Conservation (phyloP, 2,113 vertebrate genomes). For the Geothlypis trichas region DNA sequence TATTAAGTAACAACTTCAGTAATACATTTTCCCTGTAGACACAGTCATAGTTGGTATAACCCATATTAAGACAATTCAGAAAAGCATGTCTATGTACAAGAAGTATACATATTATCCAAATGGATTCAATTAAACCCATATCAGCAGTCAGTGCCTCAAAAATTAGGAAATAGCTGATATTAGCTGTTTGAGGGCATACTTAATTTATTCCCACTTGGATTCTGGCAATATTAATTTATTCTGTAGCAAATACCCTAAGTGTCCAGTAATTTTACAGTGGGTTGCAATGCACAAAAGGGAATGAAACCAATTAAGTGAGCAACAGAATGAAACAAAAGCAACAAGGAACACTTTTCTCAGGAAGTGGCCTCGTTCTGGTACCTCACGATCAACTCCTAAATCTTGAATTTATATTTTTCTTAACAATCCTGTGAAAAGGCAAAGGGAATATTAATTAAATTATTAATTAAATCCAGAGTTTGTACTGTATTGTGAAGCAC, state of each 20-base stretch:
- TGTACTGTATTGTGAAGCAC: neutral
- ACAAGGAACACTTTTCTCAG: rapidly evolving
- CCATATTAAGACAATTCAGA: neutral
- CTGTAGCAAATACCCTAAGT: neutral
- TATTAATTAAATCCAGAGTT: neutral
- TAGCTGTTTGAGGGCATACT: neutral
- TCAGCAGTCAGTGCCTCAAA: neutral
- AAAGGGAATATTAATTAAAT: neutral
- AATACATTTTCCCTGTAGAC: slow-evolving; percentile 5
- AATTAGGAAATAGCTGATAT: neutral
- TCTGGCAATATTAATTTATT: neutral
- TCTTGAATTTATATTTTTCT: neutral
- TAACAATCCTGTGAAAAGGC: neutral
- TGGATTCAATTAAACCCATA: neutral
- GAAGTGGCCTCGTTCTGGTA: neutral
- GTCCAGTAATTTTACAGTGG: neutral
- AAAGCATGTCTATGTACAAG: neutral
- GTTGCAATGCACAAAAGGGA: neutral
- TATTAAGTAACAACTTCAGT: slow-evolving; percentile 1
- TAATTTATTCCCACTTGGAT: neutral
- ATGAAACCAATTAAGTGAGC: neutral
- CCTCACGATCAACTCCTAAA: neutral
- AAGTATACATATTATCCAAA: neutral
- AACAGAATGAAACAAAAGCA: neutral
- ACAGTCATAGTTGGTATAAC: neutral